Percentiles rank a stretch among this genome's conserved stretches.
Evolutionary conservation across 2,113 vertebrate genomes (phyloP).

Genomic region (Gymnarchus niloticus): DNA sequence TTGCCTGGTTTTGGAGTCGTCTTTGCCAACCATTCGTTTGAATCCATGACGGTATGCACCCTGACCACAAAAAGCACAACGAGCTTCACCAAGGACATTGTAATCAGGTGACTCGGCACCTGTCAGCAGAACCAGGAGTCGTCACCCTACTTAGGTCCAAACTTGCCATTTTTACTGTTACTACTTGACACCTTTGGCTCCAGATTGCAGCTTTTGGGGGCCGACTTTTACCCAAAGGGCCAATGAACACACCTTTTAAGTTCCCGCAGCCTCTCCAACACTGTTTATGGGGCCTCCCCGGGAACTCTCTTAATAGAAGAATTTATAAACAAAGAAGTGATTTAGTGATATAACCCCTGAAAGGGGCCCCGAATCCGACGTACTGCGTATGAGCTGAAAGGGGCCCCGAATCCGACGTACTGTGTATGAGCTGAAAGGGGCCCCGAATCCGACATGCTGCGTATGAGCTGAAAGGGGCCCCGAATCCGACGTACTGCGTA

Average conservation of each 20-base stretch:
- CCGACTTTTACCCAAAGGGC: not conserved
- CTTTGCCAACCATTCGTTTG: not conserved
- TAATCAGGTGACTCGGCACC: not conserved
- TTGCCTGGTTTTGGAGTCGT: no score
- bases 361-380: not conserved
- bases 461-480: not conserved
- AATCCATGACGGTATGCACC: not conserved
- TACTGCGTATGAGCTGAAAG: not conserved
- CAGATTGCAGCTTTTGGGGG: not conserved
- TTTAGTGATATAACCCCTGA: not conserved
- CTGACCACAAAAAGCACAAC: not conserved
- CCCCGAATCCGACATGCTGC: not conserved
- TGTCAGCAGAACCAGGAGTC: not conserved
- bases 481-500: no score
- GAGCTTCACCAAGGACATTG: not conserved
- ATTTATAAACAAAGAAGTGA: not conserved
- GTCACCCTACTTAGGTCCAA: not conserved
- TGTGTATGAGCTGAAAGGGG: not conserved
- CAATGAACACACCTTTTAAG: not conserved
- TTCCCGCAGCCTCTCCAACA: not conserved
- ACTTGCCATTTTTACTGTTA: not conserved
- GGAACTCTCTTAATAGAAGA: not conserved
- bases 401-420: no score
- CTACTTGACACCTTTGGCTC: not conserved
- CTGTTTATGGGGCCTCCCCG: not conserved